Evolutionary conservation across 2,797 vertebrate genomes (phyloP).

Genomic region (Limosa lapponica): DNA sequence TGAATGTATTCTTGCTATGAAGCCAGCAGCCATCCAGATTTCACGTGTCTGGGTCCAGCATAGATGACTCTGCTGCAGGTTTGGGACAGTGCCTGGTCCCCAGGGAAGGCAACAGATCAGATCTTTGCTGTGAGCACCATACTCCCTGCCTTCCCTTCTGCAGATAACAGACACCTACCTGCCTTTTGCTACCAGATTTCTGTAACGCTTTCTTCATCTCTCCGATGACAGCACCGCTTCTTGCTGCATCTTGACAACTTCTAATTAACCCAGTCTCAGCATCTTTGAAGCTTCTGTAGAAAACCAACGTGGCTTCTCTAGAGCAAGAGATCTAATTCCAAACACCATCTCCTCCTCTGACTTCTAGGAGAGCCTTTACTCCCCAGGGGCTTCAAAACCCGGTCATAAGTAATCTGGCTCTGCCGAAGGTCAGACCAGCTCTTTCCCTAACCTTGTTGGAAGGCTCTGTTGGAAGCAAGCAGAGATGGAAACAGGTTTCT

Average conservation of each 20-base stretch:
- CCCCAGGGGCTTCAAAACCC: neutral
- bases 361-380: neutral
- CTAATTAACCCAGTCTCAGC: slow-evolving; percentile 27
- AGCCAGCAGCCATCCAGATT: neutral
- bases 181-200: slow-evolving; percentile 10
- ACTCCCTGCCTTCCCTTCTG: neutral
- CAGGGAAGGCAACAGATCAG: neutral
- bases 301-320: neutral
- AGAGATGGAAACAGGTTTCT: neutral
- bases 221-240: neutral
- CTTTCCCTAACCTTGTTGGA: neutral
- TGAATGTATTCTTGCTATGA: neutral
- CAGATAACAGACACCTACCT: slow-evolving; percentile 28
- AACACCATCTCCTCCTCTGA: neutral
- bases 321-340: neutral
- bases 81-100: neutral
- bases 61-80: neutral
- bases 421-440: neutral
- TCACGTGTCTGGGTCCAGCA: neutral
- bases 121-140: neutral
- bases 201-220: neutral
- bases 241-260: slow-evolving; percentile 33
- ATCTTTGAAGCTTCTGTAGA: neutral
- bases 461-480: neutral
- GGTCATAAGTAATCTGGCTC: neutral